Conservation (phyloP, 2,888 invertebrate species). For the Rhorus exstirpatorius region DNA sequence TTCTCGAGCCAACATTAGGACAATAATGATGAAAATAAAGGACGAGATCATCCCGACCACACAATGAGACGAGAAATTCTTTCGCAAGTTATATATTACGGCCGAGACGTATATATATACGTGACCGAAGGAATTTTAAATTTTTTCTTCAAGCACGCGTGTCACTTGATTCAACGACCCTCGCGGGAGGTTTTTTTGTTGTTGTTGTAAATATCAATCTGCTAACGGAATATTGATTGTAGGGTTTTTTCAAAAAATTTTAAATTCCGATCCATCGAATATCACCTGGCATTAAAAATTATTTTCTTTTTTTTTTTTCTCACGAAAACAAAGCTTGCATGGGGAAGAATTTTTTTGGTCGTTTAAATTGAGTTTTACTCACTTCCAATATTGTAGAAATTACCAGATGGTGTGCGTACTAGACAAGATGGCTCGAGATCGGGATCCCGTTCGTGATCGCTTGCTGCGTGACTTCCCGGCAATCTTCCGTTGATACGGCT, state of each 20-base stretch:
- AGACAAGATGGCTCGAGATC: conserved; percentile 97
- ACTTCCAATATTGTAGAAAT: conserved; percentile 96
- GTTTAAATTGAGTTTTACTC: conserved; percentile 80
- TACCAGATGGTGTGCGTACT: conserved; percentile 96
- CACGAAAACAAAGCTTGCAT: too few species aligned
- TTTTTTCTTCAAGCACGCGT: conserved; percentile 30
- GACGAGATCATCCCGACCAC: conserved; percentile 39
- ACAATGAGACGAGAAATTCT: conserved; percentile 54
- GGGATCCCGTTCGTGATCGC: conserved; percentile 88
- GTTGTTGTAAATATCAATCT: too few species aligned
- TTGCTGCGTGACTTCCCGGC: conserved; percentile 88
- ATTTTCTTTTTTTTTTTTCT: too few species aligned
- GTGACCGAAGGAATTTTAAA: conserved; percentile 5
- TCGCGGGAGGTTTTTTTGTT: neutral
- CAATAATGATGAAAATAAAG: conserved; percentile 47
- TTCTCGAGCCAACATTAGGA: conserved; percentile 57
- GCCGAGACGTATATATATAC: too few species aligned
- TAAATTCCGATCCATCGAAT: too few species aligned
- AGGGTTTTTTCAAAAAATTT: neutral
- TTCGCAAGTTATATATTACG: neutral
- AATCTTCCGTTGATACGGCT: conserved; percentile 95
- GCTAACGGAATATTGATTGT: too few species aligned
- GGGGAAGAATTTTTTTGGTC: conserved; percentile 5
- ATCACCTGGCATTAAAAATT: too few species aligned
- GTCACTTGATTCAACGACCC: conserved; percentile 35